Percentiles rank a stretch among this genome's conserved stretches.
Conservation (phyloP, 2,888 invertebrate genomes). For the Lasioglossum calceatum region DNA sequence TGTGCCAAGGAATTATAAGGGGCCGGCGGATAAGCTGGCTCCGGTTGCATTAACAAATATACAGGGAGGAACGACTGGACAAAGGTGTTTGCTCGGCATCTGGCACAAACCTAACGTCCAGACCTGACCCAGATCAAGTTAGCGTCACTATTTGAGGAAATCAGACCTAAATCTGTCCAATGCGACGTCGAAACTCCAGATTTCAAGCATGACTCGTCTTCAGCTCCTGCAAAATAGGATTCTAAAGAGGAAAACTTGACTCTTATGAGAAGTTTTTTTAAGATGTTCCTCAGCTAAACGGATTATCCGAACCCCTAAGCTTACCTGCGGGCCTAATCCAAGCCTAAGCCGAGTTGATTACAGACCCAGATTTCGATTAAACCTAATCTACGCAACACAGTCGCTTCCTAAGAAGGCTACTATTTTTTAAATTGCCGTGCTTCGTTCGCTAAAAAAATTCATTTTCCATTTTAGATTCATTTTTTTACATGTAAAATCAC, state of each 20-base stretch:
- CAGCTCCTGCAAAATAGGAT: not conserved
- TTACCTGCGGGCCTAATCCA: not conserved
- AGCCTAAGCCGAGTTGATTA: not conserved
- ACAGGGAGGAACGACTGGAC: not conserved
- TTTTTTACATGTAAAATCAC: not conserved
- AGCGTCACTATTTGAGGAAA: not conserved
- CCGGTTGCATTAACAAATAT: slow-evolving; percentile 5
- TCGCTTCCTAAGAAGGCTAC: not conserved
- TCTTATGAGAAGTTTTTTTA: not conserved
- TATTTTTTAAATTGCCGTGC: not conserved
- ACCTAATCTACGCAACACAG: not conserved
- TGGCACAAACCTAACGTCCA: not conserved
- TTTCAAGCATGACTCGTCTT: not conserved
- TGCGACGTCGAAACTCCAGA: not conserved
- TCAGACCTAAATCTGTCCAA: not conserved
- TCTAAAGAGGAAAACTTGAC: not conserved
- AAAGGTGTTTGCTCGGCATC: not conserved
- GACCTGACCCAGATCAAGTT: not conserved
- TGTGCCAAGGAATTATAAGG: slow-evolving; percentile 4
- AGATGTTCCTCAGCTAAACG: not conserved
- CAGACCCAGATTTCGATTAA: not conserved
- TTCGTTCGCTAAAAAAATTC: not conserved
- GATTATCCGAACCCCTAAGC: not conserved
- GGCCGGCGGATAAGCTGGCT: not conserved
- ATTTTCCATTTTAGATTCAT: not conserved